Conservation (phyloP, 2,888 invertebrate genomes). For the Caenorhabditis drosophilae region DNA sequence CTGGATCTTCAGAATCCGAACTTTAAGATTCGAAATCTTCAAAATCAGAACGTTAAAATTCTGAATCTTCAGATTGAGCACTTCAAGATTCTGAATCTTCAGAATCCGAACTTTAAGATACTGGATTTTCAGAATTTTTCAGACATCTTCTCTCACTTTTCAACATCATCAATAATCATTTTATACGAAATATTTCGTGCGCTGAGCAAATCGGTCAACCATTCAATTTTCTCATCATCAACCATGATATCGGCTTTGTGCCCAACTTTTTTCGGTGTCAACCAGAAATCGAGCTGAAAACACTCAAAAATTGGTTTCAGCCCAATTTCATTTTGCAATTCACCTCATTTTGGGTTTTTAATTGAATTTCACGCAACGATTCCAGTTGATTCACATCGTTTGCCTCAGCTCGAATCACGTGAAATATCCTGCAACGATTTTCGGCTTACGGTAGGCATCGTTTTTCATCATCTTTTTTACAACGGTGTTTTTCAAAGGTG, state of each 20-base stretch:
- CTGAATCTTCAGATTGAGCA: too few species aligned
- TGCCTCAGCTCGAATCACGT: constrained; percentile 43
- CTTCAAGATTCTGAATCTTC: too few species aligned
- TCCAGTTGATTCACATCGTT: constrained; percentile 47
- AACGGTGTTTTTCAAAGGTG: too few species aligned
- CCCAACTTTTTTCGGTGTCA: constrained; percentile 61
- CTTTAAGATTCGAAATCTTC: too few species aligned
- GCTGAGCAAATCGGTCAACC: constrained; percentile 75
- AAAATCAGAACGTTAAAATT: too few species aligned
- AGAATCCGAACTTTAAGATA: too few species aligned
- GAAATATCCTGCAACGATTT: constrained; percentile 48
- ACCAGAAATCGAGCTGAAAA: constrained; percentile 68
- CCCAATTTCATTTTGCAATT: too few species aligned
- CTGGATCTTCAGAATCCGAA: too few species aligned
- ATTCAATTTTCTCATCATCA: constrained; percentile 75
- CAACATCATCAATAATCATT: constrained; percentile 74
- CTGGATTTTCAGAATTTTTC: neutral
- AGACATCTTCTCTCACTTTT: constrained; percentile 69
- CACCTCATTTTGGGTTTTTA: constrained; percentile 45
- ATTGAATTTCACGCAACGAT: constrained; percentile 52
- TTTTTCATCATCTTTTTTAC: too few species aligned
- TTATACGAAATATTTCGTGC: constrained; percentile 28
- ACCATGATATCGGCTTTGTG: constrained; percentile 76
- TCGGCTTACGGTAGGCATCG: too few species aligned
- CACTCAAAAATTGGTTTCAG: too few species aligned